Base-by-base conservation (phyloP, 2,113 vertebrate genomes). In the Eurystomus gularis region DNA sequence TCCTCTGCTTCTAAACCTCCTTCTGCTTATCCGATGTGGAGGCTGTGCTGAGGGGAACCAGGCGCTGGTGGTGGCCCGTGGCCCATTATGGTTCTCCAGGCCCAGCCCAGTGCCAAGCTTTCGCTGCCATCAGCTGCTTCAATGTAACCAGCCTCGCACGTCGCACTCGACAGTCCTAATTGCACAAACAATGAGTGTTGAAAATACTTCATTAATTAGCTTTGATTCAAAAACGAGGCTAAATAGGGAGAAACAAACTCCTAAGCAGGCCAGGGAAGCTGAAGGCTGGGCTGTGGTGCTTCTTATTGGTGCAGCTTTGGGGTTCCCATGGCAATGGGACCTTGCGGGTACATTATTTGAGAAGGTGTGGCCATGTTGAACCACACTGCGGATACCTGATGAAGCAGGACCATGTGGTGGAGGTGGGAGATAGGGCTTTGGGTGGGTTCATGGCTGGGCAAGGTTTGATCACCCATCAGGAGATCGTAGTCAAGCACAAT, bases 221-320 rank as follows among this genome's bases (percentile, higher is more conserved):
- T 66, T 28, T 29, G 10, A 73, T 88, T 26, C 28, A 8, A 17
- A 10, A 24, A 28, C 52, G 26, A 24, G 33, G 77, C 42, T 17
- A 7, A 54, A 10, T 6, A 10, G 33, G 55, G 64, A 61, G 57
- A 25, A 48, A 28, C 7, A 3, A 78, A 21, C 42, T 46, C 15
- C 10, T 3, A 3, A 21, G 51, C 23, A 26, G 20, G 39, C 21
- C 2, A 66, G 37, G 57, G 15, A 6, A 9, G 39, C 17, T 0
- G 17, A 19, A 35, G 77, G 3, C 26, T 1, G 20, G 29, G 23
- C 8, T 0, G 3, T 1, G 1, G 15, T 5, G 20, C 55, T 17
- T n/a, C 12, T 37, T 28, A 1, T 8, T 9, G 82, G 82, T 52
- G 49, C 49, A 44, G 58, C 82, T n/a, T 68, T 24, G 60, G 49